Base-by-base conservation (phyloP, 2,797 vertebrate genomes). In the Neosalanx taihuensis region DNA sequence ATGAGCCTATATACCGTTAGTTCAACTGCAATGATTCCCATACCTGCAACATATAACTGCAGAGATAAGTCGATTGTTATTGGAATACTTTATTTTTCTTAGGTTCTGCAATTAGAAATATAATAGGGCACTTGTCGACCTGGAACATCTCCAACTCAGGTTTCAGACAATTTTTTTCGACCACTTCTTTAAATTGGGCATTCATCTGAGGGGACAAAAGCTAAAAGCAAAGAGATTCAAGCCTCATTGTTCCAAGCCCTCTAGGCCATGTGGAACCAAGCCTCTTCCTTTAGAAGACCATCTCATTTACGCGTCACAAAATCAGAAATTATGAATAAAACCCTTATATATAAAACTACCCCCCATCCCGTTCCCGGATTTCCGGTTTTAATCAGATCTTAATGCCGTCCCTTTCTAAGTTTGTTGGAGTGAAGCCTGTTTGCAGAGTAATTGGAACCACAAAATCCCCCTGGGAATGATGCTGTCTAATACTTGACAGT, bases 381-480 rank as follows among this genome's bases (percentile, higher is more conserved):
- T 62, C 63, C 70, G 20, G 49, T 75, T 70, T 76, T 71, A 77
- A 86, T 79, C 69, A 76, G 59, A 81, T 77, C 81, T 71, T 67
- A 37, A 30, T 56, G 72, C 83, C 83, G 75, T 74, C 70, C 58
- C 30, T 71, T 82, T 76, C 80, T 83, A 78, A 81, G 77, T 74
- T 73, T 75, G 62, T 72, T 68, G 81, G 77, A 89, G 75, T 76
- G 74, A 73, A 15, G 46, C 59, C 80, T 87, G 84, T 84, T 85
- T 80, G 69, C 53, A 72, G 73, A 23, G 85, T 82, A 88, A 88
- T 72, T 49, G 23, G 86, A 88, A 70, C 71, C 72, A 56, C 5
- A 5, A 71, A 74, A 71, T 37, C 70, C n/a, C 64, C 1, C 64
- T 56, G 65, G 23, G 29, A 29, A 30, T 67, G 62, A 35, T 4